These are phyloP conservation scores for Crossocerus cetratus DNA, from an alignment of 2,888 invertebrate genomes.

Conservation along the genomic window DNA sequence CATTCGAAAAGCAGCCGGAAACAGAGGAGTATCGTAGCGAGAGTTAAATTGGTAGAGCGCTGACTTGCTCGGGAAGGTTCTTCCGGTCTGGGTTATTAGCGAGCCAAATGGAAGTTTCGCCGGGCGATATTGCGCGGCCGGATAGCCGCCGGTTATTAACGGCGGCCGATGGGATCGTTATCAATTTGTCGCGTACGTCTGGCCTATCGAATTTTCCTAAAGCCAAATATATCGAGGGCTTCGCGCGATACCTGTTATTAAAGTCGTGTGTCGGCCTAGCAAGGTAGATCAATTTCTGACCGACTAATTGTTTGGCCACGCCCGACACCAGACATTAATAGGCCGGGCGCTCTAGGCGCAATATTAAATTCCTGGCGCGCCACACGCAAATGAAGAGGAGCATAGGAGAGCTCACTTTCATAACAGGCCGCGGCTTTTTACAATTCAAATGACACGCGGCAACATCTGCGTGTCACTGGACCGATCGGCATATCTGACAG, in stretches of 20 bases:
- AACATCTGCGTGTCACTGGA: conserved; percentile 65
- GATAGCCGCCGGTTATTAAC: conserved; percentile 5
- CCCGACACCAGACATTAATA: too few species aligned
- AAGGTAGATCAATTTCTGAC: too few species aligned
- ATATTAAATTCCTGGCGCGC: background rate
- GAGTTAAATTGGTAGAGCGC: too few species aligned
- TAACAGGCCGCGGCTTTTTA: conserved; percentile 63
- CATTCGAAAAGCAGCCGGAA: background rate
- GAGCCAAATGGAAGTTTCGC: conserved; percentile 15
- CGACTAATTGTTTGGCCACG: too few species aligned
- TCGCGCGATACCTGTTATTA: too few species aligned
- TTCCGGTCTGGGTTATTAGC: conserved; percentile 4
- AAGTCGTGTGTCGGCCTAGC: too few species aligned
- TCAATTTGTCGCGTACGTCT: conserved; percentile 1
- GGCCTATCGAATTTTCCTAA: too few species aligned
- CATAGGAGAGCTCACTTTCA: conserved; percentile 54
- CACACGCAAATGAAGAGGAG: conserved; percentile 19
- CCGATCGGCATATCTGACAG: conserved; percentile 58
- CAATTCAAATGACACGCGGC: conserved; percentile 67
- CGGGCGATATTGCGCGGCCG: background rate
- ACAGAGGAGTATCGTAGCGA: background rate
- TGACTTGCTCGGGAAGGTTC: too few species aligned
- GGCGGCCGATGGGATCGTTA: background rate
- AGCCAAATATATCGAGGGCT: too few species aligned
- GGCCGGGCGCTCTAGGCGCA: too few species aligned